Conservation (phyloP, 2,888 invertebrate genomes). For the Keiferia lycopersicella region DNA sequence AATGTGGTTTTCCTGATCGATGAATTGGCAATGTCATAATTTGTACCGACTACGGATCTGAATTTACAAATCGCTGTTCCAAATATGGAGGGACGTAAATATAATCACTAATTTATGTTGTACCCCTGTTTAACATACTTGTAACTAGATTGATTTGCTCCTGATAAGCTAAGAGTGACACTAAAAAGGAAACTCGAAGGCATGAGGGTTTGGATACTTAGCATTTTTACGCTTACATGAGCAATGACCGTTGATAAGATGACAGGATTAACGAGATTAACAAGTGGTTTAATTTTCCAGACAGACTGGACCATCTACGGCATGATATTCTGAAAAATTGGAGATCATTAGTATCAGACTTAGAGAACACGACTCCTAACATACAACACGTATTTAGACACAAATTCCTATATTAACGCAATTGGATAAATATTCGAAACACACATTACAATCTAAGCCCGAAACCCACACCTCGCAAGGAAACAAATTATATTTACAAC, state of each 20-base stretch:
- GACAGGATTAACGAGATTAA: background rate
- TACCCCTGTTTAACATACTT: slow-evolving; percentile 15
- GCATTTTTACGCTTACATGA: background rate
- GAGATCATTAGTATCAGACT: background rate
- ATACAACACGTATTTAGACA: background rate
- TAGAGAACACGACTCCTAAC: too few species aligned
- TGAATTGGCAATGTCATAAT: slow-evolving; percentile 2
- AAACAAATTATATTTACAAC: slow-evolving; percentile 19
- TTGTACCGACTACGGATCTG: background rate
- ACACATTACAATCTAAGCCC: slow-evolving; percentile 5
- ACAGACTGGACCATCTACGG: background rate
- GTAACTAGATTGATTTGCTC: slow-evolving; percentile 10
- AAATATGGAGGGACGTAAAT: slow-evolving; percentile 9
- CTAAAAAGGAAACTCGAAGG: slow-evolving; percentile 1
- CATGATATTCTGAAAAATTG: background rate
- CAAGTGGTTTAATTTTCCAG: background rate
- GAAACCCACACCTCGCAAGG: slow-evolving; percentile 6
- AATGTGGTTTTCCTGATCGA: slow-evolving; percentile 17
- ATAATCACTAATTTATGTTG: slow-evolving; percentile 10
- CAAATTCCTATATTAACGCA: background rate
- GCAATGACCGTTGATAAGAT: slow-evolving; percentile 3
- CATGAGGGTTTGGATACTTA: slow-evolving; percentile 9
- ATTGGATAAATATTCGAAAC: background rate
- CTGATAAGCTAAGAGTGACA: background rate
- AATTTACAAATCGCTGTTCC: slow-evolving; percentile 5